These are phyloP conservation scores for Acronicta aceris DNA, from an alignment of 2,888 invertebrate species.

Conservation along the genomic window DNA sequence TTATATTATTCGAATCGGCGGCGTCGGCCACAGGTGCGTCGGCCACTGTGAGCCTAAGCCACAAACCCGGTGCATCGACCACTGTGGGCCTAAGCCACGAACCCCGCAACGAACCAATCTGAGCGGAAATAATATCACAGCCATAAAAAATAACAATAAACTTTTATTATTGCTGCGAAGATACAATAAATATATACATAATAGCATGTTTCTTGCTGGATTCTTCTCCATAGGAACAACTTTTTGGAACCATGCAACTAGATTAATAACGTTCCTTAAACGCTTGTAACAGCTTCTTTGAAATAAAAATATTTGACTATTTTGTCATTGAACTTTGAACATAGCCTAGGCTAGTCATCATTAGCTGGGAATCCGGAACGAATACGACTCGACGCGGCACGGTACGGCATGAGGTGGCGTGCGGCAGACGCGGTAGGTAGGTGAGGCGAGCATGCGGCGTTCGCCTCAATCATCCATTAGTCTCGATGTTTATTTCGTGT, in stretches of 20 bases:
- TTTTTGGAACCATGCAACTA: no score
- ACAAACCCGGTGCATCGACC: no score
- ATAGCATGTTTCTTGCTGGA: no score
- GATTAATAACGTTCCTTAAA: no score
- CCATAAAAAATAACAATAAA: constrained; percentile 82
- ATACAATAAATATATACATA: constrained; percentile 81
- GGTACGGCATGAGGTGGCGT: constrained; percentile 29
- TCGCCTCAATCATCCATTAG: constrained; percentile 81
- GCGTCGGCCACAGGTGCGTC: no score
- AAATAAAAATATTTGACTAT: no score
- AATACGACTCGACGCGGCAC: constrained; percentile 6
- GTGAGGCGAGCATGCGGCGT: constrained; percentile 20
- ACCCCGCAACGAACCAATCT: constrained; percentile 61
- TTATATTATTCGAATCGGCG: no score
- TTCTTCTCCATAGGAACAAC: no score
- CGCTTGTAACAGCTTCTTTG: no score
- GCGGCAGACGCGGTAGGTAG: constrained; percentile 6
- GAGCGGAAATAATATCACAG: constrained; percentile 70
- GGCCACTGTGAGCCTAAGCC: no score
- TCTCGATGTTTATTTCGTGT: constrained; percentile 84
- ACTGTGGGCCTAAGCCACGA: no score
- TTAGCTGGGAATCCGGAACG: constrained; percentile 21
- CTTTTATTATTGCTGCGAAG: constrained; percentile 74
- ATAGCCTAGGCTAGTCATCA: constrained; percentile 65
- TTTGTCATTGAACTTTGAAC: no score